phyloP scores from a whole-genome alignment of 2,113 vertebrate genomes.

The Alectura lathami region DNA sequence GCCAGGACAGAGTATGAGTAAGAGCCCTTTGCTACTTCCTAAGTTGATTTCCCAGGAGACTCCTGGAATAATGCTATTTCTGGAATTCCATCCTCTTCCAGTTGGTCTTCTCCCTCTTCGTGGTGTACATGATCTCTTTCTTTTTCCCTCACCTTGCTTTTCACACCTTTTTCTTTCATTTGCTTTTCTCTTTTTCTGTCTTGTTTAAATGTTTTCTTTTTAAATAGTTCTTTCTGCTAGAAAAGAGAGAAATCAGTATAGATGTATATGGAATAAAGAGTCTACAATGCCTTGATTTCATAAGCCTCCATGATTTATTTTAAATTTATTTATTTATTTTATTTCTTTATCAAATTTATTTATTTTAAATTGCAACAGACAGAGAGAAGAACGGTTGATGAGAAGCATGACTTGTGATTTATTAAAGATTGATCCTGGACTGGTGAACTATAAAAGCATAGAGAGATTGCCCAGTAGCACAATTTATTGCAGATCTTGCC shows the following conservation, averaged over 20 bases:
- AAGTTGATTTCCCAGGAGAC: not conserved
- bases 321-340: not conserved
- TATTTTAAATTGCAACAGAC: not conserved
- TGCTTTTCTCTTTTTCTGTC: not conserved
- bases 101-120: not conserved
- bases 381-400: not conserved
- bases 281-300: not conserved
- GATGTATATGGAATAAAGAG: not conserved
- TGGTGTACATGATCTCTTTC: not conserved
- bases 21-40: constrained; percentile 3
- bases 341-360: not conserved
- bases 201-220: not conserved
- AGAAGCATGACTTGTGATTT: not conserved
- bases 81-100: not conserved
- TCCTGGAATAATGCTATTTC: constrained; percentile 7
- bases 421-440: not conserved
- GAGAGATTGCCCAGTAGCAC: not conserved
- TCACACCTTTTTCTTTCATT: not conserved
- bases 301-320: not conserved
- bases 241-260: not conserved
- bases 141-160: not conserved
- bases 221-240: not conserved
- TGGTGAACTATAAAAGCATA: not conserved
- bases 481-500: not conserved
- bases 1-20: not conserved